phyloP scores from a whole-genome alignment of 2,113 vertebrate genomes.

The Pyrgilauda ruficollis region DNA sequence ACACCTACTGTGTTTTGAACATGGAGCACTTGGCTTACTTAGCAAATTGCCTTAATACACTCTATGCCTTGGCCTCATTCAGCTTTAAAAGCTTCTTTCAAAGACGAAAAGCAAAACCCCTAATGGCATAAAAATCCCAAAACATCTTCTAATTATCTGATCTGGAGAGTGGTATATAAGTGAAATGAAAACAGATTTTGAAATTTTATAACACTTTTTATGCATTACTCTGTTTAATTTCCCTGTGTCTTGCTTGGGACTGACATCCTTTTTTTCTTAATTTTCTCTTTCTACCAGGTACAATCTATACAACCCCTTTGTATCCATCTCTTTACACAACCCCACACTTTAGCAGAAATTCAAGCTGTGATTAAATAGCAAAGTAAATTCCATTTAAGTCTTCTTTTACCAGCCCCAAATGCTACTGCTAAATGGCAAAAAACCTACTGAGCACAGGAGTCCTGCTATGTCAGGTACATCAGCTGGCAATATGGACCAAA shows the following conservation, averaged over 20 bases:
- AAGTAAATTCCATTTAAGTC: background rate
- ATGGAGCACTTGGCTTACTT: background rate
- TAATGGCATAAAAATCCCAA: background rate
- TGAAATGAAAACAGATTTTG: background rate
- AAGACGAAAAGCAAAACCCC: background rate
- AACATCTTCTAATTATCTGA: background rate
- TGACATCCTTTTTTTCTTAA: rapidly evolving
- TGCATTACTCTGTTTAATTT: background rate
- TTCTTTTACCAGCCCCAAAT: background rate
- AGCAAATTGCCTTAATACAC: background rate
- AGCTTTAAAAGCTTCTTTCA: background rate
- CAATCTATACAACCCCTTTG: background rate
- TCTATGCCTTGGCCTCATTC: background rate
- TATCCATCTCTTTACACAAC: background rate
- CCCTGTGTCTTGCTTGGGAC: background rate
- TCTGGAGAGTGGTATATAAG: background rate
- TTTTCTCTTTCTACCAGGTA: background rate
- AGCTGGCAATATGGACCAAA: background rate
- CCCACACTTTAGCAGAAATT: background rate
- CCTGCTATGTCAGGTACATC: background rate
- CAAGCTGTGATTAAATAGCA: background rate
- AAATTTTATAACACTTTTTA: background rate
- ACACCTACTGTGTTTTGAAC: background rate
- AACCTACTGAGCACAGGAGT: background rate
- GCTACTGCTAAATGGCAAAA: background rate